phyloP scores from a whole-genome alignment of 2,113 vertebrate genomes.

The Pongo pygmaeus region DNA sequence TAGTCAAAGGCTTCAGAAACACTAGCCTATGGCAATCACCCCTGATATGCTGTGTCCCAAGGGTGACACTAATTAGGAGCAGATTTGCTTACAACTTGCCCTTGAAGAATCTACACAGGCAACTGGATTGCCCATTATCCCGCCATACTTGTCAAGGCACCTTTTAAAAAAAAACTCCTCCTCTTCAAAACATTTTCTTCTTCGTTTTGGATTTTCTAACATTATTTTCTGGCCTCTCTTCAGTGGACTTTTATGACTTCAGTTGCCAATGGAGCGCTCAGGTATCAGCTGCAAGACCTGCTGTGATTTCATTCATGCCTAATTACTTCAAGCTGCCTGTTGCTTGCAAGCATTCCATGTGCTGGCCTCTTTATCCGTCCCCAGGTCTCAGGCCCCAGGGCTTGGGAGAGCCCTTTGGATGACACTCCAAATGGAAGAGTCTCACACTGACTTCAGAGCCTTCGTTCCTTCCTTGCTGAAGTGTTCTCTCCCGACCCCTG shows the following conservation, averaged over 20 bases:
- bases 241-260: slow-evolving; percentile 20
- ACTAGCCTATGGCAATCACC: no score
- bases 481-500: neutral
- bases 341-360: neutral
- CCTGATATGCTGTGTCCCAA: neutral
- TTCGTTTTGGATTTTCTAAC: slow-evolving; percentile 39
- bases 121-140: neutral
- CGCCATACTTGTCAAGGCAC: neutral
- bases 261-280: slow-evolving; percentile 17
- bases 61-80: neutral
- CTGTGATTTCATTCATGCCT: slow-evolving; percentile 28
- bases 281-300: neutral
- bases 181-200: slow-evolving; percentile 33
- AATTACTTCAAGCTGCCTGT: slow-evolving; percentile 51
- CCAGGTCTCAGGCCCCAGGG: neutral
- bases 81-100: neutral
- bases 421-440: neutral
- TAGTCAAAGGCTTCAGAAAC: neutral
- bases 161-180: slow-evolving; percentile 5
- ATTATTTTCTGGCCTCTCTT: slow-evolving; percentile 30
- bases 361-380: neutral
- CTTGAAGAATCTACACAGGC: neutral
- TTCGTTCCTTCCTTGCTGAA: neutral
- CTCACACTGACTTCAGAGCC: neutral
- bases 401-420: neutral